Base-by-base conservation (phyloP, 2,888 invertebrate species). In the Smittia aterrima region DNA sequence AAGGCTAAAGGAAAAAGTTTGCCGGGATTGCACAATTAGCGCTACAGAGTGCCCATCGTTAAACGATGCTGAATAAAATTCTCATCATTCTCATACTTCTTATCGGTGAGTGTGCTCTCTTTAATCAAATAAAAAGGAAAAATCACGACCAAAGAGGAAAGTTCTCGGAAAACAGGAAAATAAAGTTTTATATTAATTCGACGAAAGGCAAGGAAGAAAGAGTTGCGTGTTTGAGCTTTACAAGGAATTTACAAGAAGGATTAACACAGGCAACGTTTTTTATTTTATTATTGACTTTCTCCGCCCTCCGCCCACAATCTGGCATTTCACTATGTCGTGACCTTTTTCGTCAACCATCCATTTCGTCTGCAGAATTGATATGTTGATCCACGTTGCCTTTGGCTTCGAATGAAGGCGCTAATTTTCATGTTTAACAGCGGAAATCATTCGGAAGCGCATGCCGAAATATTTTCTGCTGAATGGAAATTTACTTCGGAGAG, bases 21-120 rank as follows among this genome's bases (percentile, higher is more conserved):
- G 32, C 32, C 32, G 32, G 32, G 32, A 32, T 32, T 32, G 32
- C 32, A 32, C 32, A 32, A 32, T 32, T 32, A 32, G 32, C 32
- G 32, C 16, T 47, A 47, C 38, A 47, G 16, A 47, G n/a, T 6
- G 32, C 32, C n/a, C n/a, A 2, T 47, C 16, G 47, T n/a, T 16
- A 47, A 47, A 47, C 47, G 47, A 47, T 47, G 47, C 47, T 47
- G 47, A 47, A 47, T 47, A 47, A 47, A 47, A 47, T 47, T 47
- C 16, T 47, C 11, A 16, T 47, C 47, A 47, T 47, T 3, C n/a
- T 47, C 16, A n/a, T 47, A 47, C 47, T 47, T 47, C 16, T 47
- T 11, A 47, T 47, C 16, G 47, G 47, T 47, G 16, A 47, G 47
- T 47, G 1, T 47, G 3, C 16, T 47, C 32, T 32, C 3, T 9